These are phyloP conservation scores for Tetraneura akinire DNA, from an alignment of 1,140 invertebrate species.

Conservation along the genomic window DNA sequence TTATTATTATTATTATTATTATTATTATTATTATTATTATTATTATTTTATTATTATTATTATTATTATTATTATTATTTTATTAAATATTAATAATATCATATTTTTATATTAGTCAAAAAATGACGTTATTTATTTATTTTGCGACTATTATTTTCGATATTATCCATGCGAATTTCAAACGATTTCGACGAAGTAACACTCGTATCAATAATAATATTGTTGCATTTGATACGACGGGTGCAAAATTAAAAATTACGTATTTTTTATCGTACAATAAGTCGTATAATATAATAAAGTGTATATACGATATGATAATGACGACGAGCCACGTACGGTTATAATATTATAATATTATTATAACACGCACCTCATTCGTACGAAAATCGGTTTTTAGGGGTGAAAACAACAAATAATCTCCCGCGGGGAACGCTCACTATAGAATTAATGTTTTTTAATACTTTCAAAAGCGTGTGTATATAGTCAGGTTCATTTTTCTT, in stretches of 20 bases:
- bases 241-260: too few relatives aligned
- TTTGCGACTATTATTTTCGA: neutral
- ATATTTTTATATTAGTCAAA: too few relatives aligned
- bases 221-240: too few relatives aligned
- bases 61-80: too few relatives aligned
- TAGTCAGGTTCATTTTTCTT: conserved; percentile 50
- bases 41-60: too few relatives aligned
- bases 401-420: conserved; percentile 45
- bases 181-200: conserved; percentile 27
- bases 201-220: too few relatives aligned
- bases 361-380: neutral
- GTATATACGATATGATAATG: conserved; percentile 1
- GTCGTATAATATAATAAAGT: neutral
- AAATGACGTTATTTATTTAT: too few relatives aligned
- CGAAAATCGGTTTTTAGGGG: conserved; percentile 24
- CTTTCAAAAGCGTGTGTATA: conserved; percentile 47
- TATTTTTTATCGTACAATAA: conserved; percentile 6
- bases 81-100: too few relatives aligned
- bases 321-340: neutral
- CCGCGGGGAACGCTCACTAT: neutral
- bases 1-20: too few relatives aligned
- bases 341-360: neutral
- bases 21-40: too few relatives aligned
- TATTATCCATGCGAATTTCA: conserved; percentile 8
- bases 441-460: conserved; percentile 49